A percentile compares a stretch with the other conserved stretches of the same genome.
Evolutionary conservation across 2,888 invertebrate species (phyloP).

Genomic region (Hymenopus coronatus): DNA sequence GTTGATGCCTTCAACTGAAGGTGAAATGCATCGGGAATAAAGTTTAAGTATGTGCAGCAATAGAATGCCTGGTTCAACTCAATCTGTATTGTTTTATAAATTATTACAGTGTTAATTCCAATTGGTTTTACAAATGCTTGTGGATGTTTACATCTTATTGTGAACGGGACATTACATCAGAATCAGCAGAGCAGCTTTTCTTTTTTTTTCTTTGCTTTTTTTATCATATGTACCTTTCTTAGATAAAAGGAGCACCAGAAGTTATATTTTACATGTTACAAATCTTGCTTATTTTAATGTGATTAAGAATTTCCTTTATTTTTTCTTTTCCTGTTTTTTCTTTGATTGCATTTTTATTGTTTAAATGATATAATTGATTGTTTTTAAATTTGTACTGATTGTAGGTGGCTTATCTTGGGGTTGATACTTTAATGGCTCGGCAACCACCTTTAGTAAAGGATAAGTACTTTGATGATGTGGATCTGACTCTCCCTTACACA

Average conservation of each 20-base stretch:
- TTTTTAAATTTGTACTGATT: neutral
- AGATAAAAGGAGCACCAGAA: too few species aligned
- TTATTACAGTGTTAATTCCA: too few species aligned
- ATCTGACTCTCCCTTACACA: conserved; percentile 54
- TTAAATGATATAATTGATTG: too few species aligned
- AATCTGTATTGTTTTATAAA: too few species aligned
- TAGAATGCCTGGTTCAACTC: too few species aligned
- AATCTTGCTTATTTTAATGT: neutral
- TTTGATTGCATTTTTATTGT: neutral
- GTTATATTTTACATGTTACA: too few species aligned
- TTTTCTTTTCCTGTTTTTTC: neutral
- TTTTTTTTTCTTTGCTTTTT: neutral
- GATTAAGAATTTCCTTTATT: neutral
- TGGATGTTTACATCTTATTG: too few species aligned
- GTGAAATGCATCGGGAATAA: too few species aligned
- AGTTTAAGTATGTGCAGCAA: too few species aligned
- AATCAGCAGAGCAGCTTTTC: neutral
- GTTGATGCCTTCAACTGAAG: too few species aligned
- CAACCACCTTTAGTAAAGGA: conserved; percentile 56
- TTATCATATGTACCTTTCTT: neutral
- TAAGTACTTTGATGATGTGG: conserved; percentile 51
- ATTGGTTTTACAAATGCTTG: too few species aligned
- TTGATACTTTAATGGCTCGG: conserved; percentile 52
- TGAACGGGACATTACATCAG: too few species aligned
- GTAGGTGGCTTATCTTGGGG: conserved; percentile 57